Evolutionary conservation across 2,113 vertebrate species (phyloP), one percentile per base, ranked within the genome.

Genomic region (Meleagris gallopavo): DNA sequence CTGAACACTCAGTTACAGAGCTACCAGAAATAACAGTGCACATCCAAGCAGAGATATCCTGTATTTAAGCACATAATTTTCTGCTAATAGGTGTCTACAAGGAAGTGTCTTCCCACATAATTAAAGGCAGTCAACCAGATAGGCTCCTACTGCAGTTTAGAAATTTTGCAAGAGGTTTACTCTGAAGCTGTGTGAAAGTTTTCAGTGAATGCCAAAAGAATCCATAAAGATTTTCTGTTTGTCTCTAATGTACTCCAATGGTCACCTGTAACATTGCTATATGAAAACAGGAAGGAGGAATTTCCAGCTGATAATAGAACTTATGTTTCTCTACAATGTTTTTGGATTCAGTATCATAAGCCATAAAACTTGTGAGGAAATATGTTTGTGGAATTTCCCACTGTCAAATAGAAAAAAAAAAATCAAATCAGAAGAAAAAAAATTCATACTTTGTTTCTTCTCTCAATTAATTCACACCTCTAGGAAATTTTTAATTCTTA

Each of bases 41-140:
- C 14, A 29, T 2, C 66, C 8, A 9, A 61, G 58, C 36, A 55
- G 40, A 55, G 41, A 46, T 70, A 87, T 90, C 45, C 38, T 71
- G 50, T 50, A 80, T 86, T 91, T 79, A 84, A 93, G 43, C 38
- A 64, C 34, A 17, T 24, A 19, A 27, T 86, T 95, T 94, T 88
- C 67, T 83, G 41, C 55, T 88, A 62, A 91, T 48, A 66, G 22
- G 6, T 8, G 6, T 55, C 58, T 77, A 58, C 32, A 77, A 70
- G 52, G 5, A 84, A 65, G 30, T 61, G 86, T 86, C 52, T 20
- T 60, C 46, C 64, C 13, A 34, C 21, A 22, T 43, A 72, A 78
- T 90, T 82, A 83, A 92, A 94, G 77, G 74, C 74, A 89, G 60
- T 46, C 40, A 86, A 65, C 29, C 57, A 89, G 61, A 52, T 14